A percentile compares a stretch with the other conserved stretches of the same genome.
phyloP scores from a whole-genome alignment of 2,888 invertebrate species.

The Morpho helenor region DNA sequence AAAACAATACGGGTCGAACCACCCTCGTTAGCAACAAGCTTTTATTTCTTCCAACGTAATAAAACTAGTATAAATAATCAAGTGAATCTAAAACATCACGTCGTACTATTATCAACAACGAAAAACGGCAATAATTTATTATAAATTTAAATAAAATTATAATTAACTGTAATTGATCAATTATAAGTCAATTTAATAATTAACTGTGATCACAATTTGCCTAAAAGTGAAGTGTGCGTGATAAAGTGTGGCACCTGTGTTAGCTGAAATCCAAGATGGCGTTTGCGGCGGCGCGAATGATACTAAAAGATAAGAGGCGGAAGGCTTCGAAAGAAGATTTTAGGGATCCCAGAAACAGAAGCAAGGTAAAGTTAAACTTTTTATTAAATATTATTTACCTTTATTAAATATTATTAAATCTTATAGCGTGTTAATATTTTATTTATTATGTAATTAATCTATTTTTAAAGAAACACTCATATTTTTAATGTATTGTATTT shows the following conservation, averaged over 20 bases:
- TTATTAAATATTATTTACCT: too few relatives aligned
- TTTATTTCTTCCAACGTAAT: too few relatives aligned
- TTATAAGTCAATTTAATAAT: constrained; percentile 31
- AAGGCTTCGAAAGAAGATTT: constrained; percentile 91
- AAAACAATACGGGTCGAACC: too few relatives aligned
- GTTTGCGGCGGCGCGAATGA: constrained; percentile 91
- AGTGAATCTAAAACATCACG: too few relatives aligned
- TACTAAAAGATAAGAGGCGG: constrained; percentile 88
- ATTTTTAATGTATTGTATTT: too few relatives aligned
- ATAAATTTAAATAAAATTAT: constrained; percentile 4
- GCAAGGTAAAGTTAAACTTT: constrained; percentile 80
- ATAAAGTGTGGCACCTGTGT: constrained; percentile 5
- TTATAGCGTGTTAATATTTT: too few relatives aligned
- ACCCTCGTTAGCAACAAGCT: too few relatives aligned
- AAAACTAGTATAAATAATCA: too few relatives aligned
- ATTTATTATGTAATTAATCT: too few relatives aligned
- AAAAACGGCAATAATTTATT: constrained; percentile 3
- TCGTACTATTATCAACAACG: constrained; percentile 2
- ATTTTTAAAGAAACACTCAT: too few relatives aligned
- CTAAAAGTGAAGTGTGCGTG: constrained; percentile 27
- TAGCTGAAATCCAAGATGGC: constrained; percentile 80
- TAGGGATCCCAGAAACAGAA: constrained; percentile 84
- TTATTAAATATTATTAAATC: too few relatives aligned
- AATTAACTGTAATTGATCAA: constrained; percentile 20
- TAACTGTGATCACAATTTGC: constrained; percentile 30